Conservation (phyloP, 2,113 vertebrate species). For the Mastomys natalensis region DNA sequence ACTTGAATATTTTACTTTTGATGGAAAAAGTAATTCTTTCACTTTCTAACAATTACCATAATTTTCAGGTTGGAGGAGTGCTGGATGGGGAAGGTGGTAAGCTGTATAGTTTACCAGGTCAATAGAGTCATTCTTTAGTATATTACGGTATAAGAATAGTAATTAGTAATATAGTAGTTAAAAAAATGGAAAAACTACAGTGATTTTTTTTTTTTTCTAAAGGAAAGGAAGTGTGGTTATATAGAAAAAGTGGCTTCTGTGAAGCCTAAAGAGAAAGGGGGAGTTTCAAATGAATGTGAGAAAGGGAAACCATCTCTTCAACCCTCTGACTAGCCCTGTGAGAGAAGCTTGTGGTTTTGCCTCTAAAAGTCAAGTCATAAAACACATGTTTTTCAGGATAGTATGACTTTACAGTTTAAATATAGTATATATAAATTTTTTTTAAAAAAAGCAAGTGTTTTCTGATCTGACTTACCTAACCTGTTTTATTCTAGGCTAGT, state of each 20-base stretch:
- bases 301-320: background rate
- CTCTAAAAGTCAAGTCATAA: background rate
- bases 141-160: background rate
- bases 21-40: slow-evolving; percentile 8
- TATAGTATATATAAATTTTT: background rate
- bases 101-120: background rate
- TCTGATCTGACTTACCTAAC: background rate
- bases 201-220: background rate
- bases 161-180: background rate
- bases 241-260: background rate
- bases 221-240: background rate
- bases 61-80: background rate
- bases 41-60: background rate
- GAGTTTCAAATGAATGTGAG: background rate
- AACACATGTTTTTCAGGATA: background rate
- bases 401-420: background rate
- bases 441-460: background rate
- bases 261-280: background rate
- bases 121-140: background rate
- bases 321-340: background rate
- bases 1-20: background rate
- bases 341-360: background rate
- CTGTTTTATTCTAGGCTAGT: background rate
- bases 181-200: background rate
- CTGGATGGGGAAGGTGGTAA: background rate